phyloP scores from a whole-genome alignment of 2,888 invertebrate species.

The Plebejus anna region DNA sequence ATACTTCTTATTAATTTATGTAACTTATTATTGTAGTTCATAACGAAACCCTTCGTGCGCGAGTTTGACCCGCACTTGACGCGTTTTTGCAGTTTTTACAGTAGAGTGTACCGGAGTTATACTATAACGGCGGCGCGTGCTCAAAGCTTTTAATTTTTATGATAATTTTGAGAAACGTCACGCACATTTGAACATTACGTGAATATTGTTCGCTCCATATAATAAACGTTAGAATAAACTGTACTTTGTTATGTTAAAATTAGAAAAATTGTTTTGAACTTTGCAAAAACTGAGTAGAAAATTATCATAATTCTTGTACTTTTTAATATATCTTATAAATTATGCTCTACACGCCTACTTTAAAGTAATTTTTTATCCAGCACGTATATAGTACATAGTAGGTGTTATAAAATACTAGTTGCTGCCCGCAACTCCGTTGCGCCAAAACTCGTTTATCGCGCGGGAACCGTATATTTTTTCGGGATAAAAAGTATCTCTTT shows the following conservation, averaged over 20 bases:
- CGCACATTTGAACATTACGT: constrained; percentile 35
- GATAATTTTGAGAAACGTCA: constrained; percentile 42
- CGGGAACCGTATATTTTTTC: too few species aligned
- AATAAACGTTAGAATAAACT: constrained; percentile 6
- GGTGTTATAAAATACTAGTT: too few species aligned
- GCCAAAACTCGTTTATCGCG: too few species aligned
- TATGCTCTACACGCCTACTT: background rate
- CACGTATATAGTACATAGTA: too few species aligned
- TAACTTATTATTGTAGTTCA: too few species aligned
- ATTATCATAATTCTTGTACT: background rate
- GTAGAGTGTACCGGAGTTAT: constrained; percentile 30
- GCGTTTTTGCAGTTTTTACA: background rate
- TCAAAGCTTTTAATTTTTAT: constrained; percentile 53
- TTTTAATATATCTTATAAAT: background rate
- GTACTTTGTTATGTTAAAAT: constrained; percentile 1
- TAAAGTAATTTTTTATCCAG: too few species aligned
- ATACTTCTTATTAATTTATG: too few species aligned
- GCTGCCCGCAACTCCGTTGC: too few species aligned
- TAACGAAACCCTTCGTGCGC: too few species aligned
- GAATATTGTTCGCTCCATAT: constrained; percentile 15
- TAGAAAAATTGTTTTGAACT: background rate
- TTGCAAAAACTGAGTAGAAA: background rate
- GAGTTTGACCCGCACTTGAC: too few species aligned
- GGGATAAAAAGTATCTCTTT: background rate
- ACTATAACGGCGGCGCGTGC: constrained; percentile 49